phyloP scores from a whole-genome alignment of 2,888 invertebrate genomes.

The Malthinus flaveolus region DNA sequence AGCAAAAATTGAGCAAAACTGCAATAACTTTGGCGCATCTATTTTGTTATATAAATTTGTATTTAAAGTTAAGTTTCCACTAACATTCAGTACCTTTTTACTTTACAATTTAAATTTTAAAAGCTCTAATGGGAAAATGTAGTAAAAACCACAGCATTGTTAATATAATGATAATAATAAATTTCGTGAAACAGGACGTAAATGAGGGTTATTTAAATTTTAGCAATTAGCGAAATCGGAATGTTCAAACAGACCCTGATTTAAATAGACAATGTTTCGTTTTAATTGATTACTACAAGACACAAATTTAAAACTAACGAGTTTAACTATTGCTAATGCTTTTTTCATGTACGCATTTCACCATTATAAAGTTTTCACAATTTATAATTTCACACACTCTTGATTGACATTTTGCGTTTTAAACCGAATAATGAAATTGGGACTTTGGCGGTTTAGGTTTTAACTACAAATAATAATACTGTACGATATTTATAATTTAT shows the following conservation, averaged over 20 bases:
- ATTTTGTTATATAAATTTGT: too few species aligned
- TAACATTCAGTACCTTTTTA: too few species aligned
- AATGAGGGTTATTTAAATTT: conserved; percentile 33
- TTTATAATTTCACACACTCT: neutral
- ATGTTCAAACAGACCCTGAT: conserved; percentile 18
- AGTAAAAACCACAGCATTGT: conserved; percentile 27
- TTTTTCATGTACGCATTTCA: conserved; percentile 11
- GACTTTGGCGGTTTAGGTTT: too few species aligned
- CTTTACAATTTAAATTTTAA: too few species aligned
- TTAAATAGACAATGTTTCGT: conserved; percentile 37
- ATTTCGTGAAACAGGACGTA: conserved; percentile 32
- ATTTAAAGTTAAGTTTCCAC: too few species aligned
- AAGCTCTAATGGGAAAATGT: conserved; percentile 20
- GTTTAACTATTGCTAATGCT: conserved; percentile 5
- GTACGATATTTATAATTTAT: too few species aligned
- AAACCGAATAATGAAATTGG: too few species aligned
- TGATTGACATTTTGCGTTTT: too few species aligned
- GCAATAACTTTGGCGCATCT: too few species aligned
- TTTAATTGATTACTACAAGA: conserved; percentile 19
- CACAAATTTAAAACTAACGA: conserved; percentile 19
- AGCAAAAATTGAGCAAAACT: too few species aligned
- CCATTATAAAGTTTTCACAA: neutral
- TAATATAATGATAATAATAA: conserved; percentile 31
- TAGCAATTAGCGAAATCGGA: conserved; percentile 36
- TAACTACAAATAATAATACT: too few species aligned